Conservation (phyloP, 1,140 invertebrate genomes). For the Forficula auricularia region DNA sequence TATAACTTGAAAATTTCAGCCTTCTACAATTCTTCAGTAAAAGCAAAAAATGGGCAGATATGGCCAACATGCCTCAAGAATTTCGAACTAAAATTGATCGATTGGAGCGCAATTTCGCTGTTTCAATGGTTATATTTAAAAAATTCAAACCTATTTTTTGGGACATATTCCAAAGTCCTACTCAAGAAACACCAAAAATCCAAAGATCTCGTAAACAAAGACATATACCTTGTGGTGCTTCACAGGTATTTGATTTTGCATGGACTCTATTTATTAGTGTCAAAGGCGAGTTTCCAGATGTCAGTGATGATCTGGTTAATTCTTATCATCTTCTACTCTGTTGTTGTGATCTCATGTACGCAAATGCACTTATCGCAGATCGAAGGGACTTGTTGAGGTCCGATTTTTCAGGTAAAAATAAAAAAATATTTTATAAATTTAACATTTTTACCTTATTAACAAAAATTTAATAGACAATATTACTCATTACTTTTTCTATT, state of each 20-base stretch:
- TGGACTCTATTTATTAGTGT: conserved; percentile 86
- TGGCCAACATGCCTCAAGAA: conserved; percentile 71
- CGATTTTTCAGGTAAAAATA: conserved; percentile 51
- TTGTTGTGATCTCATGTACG: conserved; percentile 79
- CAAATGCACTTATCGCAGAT: conserved; percentile 63
- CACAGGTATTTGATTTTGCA: conserved; percentile 76
- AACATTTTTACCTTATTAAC: too few relatives aligned
- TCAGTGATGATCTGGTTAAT: conserved; percentile 82
- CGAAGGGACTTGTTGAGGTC: conserved; percentile 72
- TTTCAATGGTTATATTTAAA: conserved; percentile 85
- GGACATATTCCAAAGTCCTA: conserved; percentile 55
- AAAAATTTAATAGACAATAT: too few relatives aligned
- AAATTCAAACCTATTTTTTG: conserved; percentile 81
- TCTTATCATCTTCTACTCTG: conserved; percentile 82
- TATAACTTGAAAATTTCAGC: conserved; percentile 31
- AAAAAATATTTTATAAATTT: conserved; percentile 1
- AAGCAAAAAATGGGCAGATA: conserved; percentile 89
- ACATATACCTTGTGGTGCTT: conserved; percentile 48
- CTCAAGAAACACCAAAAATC: conserved; percentile 36
- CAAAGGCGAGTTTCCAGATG: conserved; percentile 66
- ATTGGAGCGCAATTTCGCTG: conserved; percentile 82
- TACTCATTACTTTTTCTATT: too few relatives aligned
- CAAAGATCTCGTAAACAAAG: conserved; percentile 51
- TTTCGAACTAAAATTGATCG: conserved; percentile 71
- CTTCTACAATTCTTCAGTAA: conserved; percentile 90